phyloP scores from a whole-genome alignment of 2,888 invertebrate species.

The Ryuthela nishihirai region DNA sequence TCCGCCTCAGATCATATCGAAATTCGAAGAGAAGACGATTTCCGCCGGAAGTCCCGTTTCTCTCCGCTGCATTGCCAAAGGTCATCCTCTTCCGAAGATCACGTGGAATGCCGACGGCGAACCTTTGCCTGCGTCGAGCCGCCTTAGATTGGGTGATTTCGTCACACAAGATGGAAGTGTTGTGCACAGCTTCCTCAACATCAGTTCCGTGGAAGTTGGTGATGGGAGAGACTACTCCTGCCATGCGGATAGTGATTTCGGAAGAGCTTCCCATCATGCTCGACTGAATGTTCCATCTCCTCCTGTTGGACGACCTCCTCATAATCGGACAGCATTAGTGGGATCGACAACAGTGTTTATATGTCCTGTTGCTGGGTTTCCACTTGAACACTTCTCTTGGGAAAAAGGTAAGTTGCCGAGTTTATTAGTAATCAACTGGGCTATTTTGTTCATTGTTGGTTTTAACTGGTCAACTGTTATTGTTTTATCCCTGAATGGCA shows the following conservation, averaged over 20 bases:
- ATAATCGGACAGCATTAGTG: slow-evolving; percentile 26
- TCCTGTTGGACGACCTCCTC: slow-evolving; percentile 21
- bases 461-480: too few relatives aligned
- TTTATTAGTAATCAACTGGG: background rate
- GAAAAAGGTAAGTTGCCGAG: slow-evolving; percentile 39
- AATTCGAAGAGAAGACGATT: slow-evolving; percentile 19
- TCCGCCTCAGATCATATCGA: slow-evolving; percentile 21
- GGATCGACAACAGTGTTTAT: slow-evolving; percentile 21
- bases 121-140: slow-evolving; percentile 43
- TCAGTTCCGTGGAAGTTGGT: slow-evolving; percentile 35
- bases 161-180: slow-evolving; percentile 47
- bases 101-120: slow-evolving; percentile 48
- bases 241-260: slow-evolving; percentile 26
- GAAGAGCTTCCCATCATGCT: slow-evolving; percentile 11
- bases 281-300: slow-evolving; percentile 30
- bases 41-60: slow-evolving; percentile 42
- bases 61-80: slow-evolving; percentile 45
- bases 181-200: slow-evolving; percentile 48
- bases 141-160: slow-evolving; percentile 45
- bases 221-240: slow-evolving; percentile 38
- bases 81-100: slow-evolving; percentile 44
- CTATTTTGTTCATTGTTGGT: too few relatives aligned
- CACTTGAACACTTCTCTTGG: slow-evolving; percentile 25
- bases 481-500: too few relatives aligned
- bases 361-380: slow-evolving; percentile 36